These are phyloP conservation scores for Ptilorrhoa leucosticta DNA, from an alignment of 2,113 vertebrate genomes.

Conservation along the genomic window DNA sequence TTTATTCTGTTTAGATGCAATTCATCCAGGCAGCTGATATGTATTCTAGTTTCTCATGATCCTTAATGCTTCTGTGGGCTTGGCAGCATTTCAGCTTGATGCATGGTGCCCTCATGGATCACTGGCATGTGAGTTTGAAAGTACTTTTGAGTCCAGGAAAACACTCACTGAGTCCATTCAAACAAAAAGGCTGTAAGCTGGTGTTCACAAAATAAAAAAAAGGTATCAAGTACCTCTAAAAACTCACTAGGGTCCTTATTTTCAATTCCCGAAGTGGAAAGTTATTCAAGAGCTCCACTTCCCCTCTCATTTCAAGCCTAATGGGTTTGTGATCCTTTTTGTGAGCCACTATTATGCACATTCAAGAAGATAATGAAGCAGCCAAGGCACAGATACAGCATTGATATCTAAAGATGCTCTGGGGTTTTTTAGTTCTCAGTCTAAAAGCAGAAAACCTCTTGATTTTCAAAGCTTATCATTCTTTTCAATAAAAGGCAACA, in stretches of 20 bases:
- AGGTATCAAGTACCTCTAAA: not conserved
- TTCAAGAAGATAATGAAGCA: not conserved
- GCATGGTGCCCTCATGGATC: not conserved
- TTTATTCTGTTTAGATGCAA: not conserved
- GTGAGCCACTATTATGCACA: not conserved
- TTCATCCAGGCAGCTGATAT: not conserved
- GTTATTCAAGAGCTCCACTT: not conserved
- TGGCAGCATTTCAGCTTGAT: not conserved
- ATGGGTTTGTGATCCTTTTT: not conserved
- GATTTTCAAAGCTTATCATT: not conserved
- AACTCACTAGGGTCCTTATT: not conserved
- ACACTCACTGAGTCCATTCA: not conserved
- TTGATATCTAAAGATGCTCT: not conserved
- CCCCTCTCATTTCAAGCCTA: not conserved
- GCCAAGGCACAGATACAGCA: rapidly evolving
- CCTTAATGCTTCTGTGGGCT: not conserved
- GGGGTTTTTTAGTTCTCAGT: not conserved
- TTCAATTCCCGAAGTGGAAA: not conserved
- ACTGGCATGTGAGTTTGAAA: not conserved
- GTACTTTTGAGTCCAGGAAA: not conserved
- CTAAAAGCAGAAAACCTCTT: not conserved
- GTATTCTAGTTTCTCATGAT: not conserved
- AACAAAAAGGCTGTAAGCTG: not conserved
- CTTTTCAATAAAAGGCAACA: not conserved
- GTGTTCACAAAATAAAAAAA: not conserved